Evolutionary conservation across 2,113 vertebrate species (phyloP).

Genomic region (Ciconia maguari): DNA sequence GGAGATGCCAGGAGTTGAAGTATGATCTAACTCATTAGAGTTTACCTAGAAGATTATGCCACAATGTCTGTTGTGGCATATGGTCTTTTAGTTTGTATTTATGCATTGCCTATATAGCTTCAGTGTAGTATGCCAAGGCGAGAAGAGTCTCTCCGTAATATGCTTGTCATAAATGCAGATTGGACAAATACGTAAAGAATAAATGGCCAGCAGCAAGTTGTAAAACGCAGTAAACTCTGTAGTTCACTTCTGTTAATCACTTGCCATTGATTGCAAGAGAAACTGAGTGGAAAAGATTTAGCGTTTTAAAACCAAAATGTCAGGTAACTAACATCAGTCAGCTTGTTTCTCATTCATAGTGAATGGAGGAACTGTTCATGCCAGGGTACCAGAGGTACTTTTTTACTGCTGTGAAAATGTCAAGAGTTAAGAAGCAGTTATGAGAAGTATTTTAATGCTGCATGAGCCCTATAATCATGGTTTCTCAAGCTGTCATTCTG

Average conservation of each 20-base stretch:
- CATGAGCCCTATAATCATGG: not conserved
- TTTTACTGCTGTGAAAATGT: constrained; percentile 31
- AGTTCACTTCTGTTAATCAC: constrained; percentile 11
- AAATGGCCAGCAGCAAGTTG: not conserved
- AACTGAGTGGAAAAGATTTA: constrained; percentile 9
- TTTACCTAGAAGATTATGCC: not conserved
- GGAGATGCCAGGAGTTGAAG: not conserved
- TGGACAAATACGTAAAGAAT: not conserved
- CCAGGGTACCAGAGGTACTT: not conserved
- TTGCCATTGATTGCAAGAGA: not conserved
- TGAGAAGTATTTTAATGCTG: constrained; percentile 10
- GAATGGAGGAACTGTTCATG: not conserved
- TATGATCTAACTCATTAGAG: not conserved
- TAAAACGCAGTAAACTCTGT: not conserved
- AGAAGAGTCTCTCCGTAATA: not conserved
- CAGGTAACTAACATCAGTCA: not conserved
- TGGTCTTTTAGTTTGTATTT: not conserved
- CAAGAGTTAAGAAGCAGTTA: constrained; percentile 35
- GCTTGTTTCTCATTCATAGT: not conserved
- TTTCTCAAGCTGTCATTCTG: constrained; percentile 2
- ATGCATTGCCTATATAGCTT: not conserved
- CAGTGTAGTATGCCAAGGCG: not conserved
- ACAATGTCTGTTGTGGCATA: not conserved
- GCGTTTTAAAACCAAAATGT: constrained; percentile 49
- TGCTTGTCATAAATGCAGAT: constrained; percentile 8